A percentile compares a stretch with the other conserved stretches of the same genome.
phyloP scores from a whole-genome alignment of 2,888 invertebrate species.

The Prenolepis imparis region DNA sequence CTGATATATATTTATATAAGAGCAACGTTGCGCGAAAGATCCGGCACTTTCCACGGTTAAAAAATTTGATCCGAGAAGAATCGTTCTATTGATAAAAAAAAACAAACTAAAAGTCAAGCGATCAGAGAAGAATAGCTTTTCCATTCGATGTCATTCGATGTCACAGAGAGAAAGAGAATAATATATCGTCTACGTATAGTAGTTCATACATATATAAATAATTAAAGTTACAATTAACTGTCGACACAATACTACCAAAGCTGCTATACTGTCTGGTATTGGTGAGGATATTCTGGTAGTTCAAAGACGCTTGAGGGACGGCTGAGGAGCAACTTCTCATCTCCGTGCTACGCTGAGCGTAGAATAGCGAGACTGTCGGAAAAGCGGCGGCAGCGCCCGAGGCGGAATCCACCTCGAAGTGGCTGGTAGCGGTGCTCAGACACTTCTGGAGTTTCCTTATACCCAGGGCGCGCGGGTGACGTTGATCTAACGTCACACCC shows the following conservation, averaged over 20 bases:
- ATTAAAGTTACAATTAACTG: constrained; percentile 82
- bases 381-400: constrained; percentile 65
- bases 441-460: constrained; percentile 97
- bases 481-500: constrained; percentile 87
- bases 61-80: constrained; percentile 54
- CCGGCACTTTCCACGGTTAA: constrained; percentile 54
- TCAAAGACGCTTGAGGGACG: constrained; percentile 85
- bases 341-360: constrained; percentile 83
- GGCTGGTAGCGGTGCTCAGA: constrained; percentile 94
- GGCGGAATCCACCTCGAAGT: constrained; percentile 88
- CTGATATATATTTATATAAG: neutral
- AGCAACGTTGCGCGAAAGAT: constrained; percentile 54
- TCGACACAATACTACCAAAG: constrained; percentile 97
- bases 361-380: constrained; percentile 82
- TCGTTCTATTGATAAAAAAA: constrained; percentile 66
- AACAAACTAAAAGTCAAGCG: constrained; percentile 64
- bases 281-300: constrained; percentile 85
- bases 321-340: constrained; percentile 87
- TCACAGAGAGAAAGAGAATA: constrained; percentile 66
- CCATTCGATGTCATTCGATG: constrained; percentile 73
- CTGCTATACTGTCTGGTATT: constrained; percentile 97
- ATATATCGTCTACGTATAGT: constrained; percentile 60
- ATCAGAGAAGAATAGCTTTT: constrained; percentile 62
- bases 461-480: constrained; percentile 97
- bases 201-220: constrained; percentile 59